phyloP scores from a whole-genome alignment of 1,140 invertebrate species.

The Procambarus virginalis region DNA sequence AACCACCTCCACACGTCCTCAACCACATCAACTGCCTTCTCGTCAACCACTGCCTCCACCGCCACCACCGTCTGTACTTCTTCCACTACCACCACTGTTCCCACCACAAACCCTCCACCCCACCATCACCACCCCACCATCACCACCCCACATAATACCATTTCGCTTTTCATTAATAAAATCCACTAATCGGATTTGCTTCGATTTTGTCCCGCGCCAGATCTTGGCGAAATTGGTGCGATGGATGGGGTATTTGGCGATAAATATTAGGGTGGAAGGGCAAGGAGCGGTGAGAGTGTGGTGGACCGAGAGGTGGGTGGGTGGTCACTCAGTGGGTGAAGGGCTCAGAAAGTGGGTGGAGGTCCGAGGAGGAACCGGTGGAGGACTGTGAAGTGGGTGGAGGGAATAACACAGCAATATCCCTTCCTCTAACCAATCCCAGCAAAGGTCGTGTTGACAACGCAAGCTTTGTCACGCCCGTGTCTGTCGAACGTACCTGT shows the following conservation, averaged over 20 bases:
- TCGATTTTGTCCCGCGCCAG: neutral
- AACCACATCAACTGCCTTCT: no score
- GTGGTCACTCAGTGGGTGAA: no score
- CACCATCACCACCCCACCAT: neutral
- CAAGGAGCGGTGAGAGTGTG: neutral
- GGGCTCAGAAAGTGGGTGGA: neutral
- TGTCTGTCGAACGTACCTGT: no score
- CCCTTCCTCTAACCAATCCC: no score
- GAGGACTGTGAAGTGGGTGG: neutral
- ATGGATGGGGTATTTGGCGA: neutral
- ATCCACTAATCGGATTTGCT: slow-evolving; percentile 27
- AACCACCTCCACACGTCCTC: no score
- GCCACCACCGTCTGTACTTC: neutral
- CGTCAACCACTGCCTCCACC: neutral
- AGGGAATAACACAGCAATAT: neutral
- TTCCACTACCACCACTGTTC: neutral
- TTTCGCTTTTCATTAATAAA: slow-evolving; percentile 20
- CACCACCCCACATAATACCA: neutral
- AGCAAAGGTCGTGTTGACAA: no score
- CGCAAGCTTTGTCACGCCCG: no score
- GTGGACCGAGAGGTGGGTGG: neutral
- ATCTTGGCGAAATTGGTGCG: neutral
- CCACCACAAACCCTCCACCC: neutral
- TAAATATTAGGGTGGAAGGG: neutral
- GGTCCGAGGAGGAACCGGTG: no score